Conservation (phyloP, 2,888 invertebrate genomes). For the Dromius quadrimaculatus region DNA sequence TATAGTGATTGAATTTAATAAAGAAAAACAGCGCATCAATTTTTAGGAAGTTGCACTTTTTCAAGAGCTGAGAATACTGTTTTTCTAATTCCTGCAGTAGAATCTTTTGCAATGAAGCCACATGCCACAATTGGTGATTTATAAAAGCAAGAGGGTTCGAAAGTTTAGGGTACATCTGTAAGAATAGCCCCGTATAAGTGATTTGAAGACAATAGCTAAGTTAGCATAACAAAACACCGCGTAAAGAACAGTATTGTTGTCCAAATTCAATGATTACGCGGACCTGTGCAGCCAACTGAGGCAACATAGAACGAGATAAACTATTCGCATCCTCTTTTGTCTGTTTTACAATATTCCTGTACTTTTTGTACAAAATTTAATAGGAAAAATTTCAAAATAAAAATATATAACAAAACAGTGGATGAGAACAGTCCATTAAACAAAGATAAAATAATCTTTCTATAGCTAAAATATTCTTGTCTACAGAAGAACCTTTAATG, state of each 20-base stretch:
- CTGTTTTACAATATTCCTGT: neutral
- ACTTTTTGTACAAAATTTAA: neutral
- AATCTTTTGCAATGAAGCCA: no score
- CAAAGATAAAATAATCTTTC: no score
- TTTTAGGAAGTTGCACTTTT: no score
- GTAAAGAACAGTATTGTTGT: constrained; percentile 21
- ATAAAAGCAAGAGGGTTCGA: no score
- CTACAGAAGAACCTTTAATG: no score
- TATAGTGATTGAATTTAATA: no score
- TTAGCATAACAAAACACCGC: constrained; percentile 20
- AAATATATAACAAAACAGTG: neutral
- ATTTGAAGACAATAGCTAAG: constrained; percentile 1
- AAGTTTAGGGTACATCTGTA: no score
- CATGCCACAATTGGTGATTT: no score
- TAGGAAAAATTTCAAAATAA: neutral
- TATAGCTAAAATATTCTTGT: neutral
- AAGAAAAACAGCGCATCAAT: no score
- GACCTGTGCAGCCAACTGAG: neutral
- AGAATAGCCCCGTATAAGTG: constrained; percentile 6
- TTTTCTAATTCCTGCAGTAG: no score
- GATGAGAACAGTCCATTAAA: neutral
- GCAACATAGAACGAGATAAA: neutral
- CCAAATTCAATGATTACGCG: constrained; percentile 11
- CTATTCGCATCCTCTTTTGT: neutral
- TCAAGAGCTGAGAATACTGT: no score